These are phyloP conservation scores for Shinisaurus crocodilurus DNA, from an alignment of 2,113 vertebrate genomes.

Conservation along the genomic window DNA sequence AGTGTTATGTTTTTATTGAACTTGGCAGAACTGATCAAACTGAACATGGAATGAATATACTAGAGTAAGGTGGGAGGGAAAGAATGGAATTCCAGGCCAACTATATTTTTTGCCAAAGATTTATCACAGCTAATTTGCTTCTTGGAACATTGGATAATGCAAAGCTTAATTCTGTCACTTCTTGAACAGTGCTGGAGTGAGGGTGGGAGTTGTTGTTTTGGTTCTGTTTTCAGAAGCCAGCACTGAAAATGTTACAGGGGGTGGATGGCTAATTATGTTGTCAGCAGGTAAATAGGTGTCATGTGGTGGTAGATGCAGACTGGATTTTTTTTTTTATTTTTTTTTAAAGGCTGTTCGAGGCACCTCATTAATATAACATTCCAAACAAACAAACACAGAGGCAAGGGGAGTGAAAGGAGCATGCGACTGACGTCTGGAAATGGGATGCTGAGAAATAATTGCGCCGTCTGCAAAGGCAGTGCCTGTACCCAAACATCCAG, in stretches of 20 bases:
- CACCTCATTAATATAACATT: constrained; percentile 1
- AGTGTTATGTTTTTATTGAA: not conserved
- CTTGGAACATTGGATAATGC: not conserved
- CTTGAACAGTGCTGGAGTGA: not conserved
- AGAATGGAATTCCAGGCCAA: not conserved
- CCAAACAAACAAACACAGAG: constrained; percentile 15
- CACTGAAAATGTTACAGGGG: not conserved
- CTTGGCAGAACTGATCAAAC: not conserved
- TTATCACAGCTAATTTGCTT: constrained; percentile 16
- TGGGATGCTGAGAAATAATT: not conserved
- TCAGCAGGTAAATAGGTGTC: not conserved
- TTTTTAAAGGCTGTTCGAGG: not conserved
- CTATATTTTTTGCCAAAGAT: constrained; percentile 1
- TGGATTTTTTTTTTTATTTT: not conserved
- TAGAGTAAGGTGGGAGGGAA: not conserved
- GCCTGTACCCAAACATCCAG: not conserved
- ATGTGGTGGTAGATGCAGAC: not conserved
- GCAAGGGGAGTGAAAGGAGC: not conserved
- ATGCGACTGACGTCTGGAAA: constrained; percentile 10
- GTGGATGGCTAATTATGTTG: not conserved
- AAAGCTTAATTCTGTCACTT: not conserved
- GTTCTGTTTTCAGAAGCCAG: constrained; percentile 13
- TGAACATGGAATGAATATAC: not conserved
- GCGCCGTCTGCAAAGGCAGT: not conserved
- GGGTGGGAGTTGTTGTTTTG: not conserved